phyloP scores from a whole-genome alignment of 2,113 vertebrate genomes.

The Gasterosteus aculeatus region DNA sequence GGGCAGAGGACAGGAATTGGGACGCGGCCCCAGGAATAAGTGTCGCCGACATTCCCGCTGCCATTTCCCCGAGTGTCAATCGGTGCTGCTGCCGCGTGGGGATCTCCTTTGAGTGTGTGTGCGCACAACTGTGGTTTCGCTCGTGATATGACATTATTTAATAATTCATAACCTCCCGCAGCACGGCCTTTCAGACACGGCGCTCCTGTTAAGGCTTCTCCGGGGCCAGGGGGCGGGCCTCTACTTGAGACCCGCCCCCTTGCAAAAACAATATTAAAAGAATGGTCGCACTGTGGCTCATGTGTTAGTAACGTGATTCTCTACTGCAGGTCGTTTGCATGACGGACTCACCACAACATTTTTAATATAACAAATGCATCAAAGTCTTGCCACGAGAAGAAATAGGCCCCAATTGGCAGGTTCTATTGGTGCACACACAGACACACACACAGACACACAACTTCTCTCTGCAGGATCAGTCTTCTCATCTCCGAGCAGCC shows the following conservation, averaged over 20 bases:
- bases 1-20: conserved; percentile 19
- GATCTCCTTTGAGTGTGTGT: conserved; percentile 23
- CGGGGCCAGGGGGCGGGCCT: neutral
- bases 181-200: conserved; percentile 55
- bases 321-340: neutral
- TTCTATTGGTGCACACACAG: neutral
- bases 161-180: conserved; percentile 67
- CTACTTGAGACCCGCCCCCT: conserved; percentile 12
- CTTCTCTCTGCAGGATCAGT: neutral
- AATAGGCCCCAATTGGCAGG: neutral
- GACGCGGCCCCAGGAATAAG: neutral
- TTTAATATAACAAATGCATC: neutral
- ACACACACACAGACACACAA: neutral
- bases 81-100: conserved; percentile 44
- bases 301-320: neutral
- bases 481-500: neutral
- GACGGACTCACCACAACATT: too few relatives aligned
- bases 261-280: too few relatives aligned
- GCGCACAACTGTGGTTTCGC: conserved; percentile 16
- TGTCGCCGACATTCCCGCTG: neutral
- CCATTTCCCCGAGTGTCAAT: conserved; percentile 50
- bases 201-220: conserved; percentile 7
- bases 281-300: too few relatives aligned
- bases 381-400: neutral
- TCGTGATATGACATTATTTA: conserved; percentile 51